A percentile compares a stretch with the other conserved stretches of the same genome.
Conservation (phyloP, 2,113 vertebrate species). For the Albula glossodonta region DNA sequence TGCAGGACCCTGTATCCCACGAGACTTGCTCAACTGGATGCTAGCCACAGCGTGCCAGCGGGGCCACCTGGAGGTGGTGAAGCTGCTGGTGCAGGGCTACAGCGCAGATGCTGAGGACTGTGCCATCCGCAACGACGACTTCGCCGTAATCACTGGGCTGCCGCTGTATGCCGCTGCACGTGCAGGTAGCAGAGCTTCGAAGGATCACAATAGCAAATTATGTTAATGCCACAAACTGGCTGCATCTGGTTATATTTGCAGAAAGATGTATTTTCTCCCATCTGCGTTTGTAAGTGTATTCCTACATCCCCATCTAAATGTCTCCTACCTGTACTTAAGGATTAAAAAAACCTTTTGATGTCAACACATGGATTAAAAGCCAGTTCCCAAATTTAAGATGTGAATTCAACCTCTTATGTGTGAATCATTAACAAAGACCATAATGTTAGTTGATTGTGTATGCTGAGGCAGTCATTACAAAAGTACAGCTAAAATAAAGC, state of each 20-base stretch:
- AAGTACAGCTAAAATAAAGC: background rate
- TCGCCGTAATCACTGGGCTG: constrained; percentile 80
- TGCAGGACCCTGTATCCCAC: constrained; percentile 68
- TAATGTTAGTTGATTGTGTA: background rate
- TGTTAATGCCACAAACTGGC: too few relatives aligned
- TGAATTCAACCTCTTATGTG: background rate
- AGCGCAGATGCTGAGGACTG: constrained; percentile 80
- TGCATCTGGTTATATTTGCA: too few relatives aligned
- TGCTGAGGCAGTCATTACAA: background rate
- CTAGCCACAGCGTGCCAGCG: constrained; percentile 83
- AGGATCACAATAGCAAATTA: background rate
- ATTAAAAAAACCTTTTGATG: too few relatives aligned
- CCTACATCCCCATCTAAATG: too few relatives aligned
- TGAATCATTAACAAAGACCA: background rate
- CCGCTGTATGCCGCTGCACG: constrained; percentile 87
- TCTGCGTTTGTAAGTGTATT: too few relatives aligned
- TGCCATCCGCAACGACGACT: constrained; percentile 77
- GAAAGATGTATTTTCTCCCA: too few relatives aligned
- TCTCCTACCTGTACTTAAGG: too few relatives aligned
- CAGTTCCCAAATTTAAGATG: background rate
- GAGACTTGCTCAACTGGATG: constrained; percentile 87
- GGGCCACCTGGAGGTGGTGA: constrained; percentile 83
- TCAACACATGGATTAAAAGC: too few relatives aligned
- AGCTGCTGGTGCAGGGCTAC: constrained; percentile 79
- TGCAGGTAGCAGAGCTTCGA: constrained; percentile 70